These are phyloP conservation scores for Drosophila persimilis DNA, from an alignment of 1,140 invertebrate genomes.

Conservation along the genomic window DNA sequence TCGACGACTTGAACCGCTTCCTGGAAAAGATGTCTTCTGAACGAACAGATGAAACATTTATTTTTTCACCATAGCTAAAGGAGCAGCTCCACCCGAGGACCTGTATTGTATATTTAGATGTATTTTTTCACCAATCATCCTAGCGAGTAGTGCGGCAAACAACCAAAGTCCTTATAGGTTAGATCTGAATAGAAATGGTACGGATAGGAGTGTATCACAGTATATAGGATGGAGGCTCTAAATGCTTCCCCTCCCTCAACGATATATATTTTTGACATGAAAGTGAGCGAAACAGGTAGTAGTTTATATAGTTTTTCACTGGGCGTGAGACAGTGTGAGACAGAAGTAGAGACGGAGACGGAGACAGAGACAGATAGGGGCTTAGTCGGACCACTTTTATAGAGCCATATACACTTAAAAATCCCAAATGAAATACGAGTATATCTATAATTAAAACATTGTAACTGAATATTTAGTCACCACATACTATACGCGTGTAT, in stretches of 20 bases:
- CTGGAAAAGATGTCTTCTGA: conserved; percentile 35
- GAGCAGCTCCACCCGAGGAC: conserved; percentile 13
- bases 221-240: conserved; percentile 11
- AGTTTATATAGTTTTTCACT: conserved; percentile 66
- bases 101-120: conserved; percentile 61
- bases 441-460: conserved; percentile 35
- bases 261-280: conserved; percentile 68
- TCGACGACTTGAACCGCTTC: conserved; percentile 33
- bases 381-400: conserved; percentile 56
- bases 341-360: neutral
- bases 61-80: conserved; percentile 40
- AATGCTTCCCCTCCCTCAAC: conserved; percentile 10
- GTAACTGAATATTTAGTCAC: conserved; percentile 51
- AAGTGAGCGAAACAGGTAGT: conserved; percentile 52
- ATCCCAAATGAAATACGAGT: conserved; percentile 21
- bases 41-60: conserved; percentile 18
- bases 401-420: conserved; percentile 54
- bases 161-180: conserved; percentile 82
- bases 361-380: conserved; percentile 15
- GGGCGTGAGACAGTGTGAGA: conserved; percentile 9
- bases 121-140: conserved; percentile 81
- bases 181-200: conserved; percentile 48
- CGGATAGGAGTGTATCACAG: conserved; percentile 43
- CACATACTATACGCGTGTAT: conserved; percentile 23
- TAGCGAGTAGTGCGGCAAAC: conserved; percentile 78